Evolutionary conservation across 1,140 invertebrate genomes (phyloP).

Genomic region (Ylistrum balloti): DNA sequence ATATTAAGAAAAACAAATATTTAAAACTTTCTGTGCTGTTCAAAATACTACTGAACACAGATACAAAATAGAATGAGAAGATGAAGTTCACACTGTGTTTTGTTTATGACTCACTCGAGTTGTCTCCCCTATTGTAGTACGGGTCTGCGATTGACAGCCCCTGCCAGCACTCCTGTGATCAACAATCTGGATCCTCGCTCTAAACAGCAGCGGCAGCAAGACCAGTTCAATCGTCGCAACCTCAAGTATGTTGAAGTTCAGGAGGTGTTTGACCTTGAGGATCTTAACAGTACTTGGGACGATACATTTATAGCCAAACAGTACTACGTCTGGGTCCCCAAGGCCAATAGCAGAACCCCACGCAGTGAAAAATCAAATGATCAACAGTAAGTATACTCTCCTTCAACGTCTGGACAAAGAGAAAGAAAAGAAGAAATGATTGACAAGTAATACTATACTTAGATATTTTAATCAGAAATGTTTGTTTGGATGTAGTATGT

Average conservation of each 20-base stretch:
- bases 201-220: slow-evolving; percentile 43
- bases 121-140: slow-evolving; percentile 40
- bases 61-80: too few relatives aligned
- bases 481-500: too few relatives aligned
- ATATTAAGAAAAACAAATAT: too few relatives aligned
- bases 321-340: slow-evolving; percentile 78
- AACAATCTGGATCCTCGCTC: background rate
- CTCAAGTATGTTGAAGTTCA: slow-evolving; percentile 75
- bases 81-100: too few relatives aligned
- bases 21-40: too few relatives aligned
- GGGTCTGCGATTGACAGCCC: slow-evolving; percentile 47
- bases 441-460: too few relatives aligned
- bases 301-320: slow-evolving; percentile 75
- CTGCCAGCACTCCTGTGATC: slow-evolving; percentile 46
- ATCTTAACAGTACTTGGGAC: slow-evolving; percentile 74
- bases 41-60: too few relatives aligned
- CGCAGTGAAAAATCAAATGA: background rate
- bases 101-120: background rate
- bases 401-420: too few relatives aligned
- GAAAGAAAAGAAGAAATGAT: too few relatives aligned
- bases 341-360: slow-evolving; percentile 62
- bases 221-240: slow-evolving; percentile 41
- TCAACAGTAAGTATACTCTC: background rate
- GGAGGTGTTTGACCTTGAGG: slow-evolving; percentile 77
- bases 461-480: too few relatives aligned